Evolutionary conservation across 2,888 invertebrate species (phyloP), one percentile per base, ranked within the genome.

Genomic region (Periphyllus acericola): DNA sequence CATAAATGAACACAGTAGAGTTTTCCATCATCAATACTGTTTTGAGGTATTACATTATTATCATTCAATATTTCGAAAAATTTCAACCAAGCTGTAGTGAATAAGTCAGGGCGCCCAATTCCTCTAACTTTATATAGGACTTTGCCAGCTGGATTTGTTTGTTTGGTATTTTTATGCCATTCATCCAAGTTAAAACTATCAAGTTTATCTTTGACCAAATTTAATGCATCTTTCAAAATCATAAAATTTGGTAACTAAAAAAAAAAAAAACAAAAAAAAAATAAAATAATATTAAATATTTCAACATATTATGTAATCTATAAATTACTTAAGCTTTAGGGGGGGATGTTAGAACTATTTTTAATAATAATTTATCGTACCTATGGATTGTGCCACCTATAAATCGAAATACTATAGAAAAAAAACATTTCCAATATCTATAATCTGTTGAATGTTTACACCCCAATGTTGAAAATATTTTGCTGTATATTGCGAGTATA

Each of bases 71-170:
- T 95, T 91, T 99, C 98, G 91, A 95, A 97, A 91, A 99, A 96
- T 92, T 99, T 99, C 86, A 96, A 96, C 98, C 98, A 99, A 0
- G 98, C 98, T 92, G 92, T 83, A 0, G 97, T 97, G 14, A 96
- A 92, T 89, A 97, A 94, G 92, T 97, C 97, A 0, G 96, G 95
- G 89, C 94, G 93, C 0, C 94, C 92, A 46, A 93, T 89, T 52
- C 90, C 90, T 79, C 91, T 91, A 25, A 94, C 88, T 32, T 90
- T 90, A 90, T 91, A 86, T 89, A 93, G 89, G 89, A 94, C 93
- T 89, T 93, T 93, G 3, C 94, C 94, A 0, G 96, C 95, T 5
- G 95, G 95, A 91, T 98, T 97, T 78, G 95, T 94, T 0, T 93
- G 92, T 36, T 94, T 93, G 0, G 99, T 99, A 91, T 98, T 98